phyloP scores from a whole-genome alignment of 2,888 invertebrate species.

The Mythimna albipuncta region DNA sequence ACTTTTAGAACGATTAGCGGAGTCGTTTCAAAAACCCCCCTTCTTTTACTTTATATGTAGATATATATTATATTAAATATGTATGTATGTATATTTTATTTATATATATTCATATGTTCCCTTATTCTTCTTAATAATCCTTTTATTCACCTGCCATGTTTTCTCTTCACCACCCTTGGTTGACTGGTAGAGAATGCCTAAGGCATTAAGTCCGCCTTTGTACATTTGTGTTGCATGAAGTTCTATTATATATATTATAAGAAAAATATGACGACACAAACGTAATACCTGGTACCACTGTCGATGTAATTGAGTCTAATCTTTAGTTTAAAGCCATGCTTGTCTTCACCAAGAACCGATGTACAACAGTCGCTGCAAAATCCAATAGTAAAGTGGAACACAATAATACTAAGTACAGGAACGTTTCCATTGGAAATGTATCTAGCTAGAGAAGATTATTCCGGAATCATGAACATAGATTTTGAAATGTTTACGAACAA shows the following conservation, averaged over 20 bases:
- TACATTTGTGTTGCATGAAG: too few relatives aligned
- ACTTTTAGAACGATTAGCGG: too few relatives aligned
- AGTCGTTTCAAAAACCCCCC: too few relatives aligned
- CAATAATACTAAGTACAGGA: conserved; percentile 1
- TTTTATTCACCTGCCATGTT: too few relatives aligned
- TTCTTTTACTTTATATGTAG: too few relatives aligned
- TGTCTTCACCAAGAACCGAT: neutral
- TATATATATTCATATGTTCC: too few relatives aligned
- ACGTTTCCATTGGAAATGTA: conserved; percentile 21
- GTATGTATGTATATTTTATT: too few relatives aligned
- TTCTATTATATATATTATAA: neutral
- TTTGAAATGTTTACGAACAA: conserved; percentile 53
- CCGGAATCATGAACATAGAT: conserved; percentile 44
- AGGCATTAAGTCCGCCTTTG: too few relatives aligned
- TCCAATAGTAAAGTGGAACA: conserved; percentile 4
- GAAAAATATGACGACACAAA: neutral
- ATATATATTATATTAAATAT: too few relatives aligned
- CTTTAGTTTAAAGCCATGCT: neutral
- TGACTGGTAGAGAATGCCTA: too few relatives aligned
- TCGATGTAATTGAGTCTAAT: neutral
- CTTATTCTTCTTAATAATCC: too few relatives aligned
- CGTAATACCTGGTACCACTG: neutral
- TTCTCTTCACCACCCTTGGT: too few relatives aligned
- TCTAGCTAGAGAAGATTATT: conserved; percentile 37
- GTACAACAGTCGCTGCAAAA: neutral